A percentile compares a stretch with the other conserved stretches of the same genome.
phyloP scores from a whole-genome alignment of 2,797 vertebrate species.

The Novumbra hubbsi region DNA sequence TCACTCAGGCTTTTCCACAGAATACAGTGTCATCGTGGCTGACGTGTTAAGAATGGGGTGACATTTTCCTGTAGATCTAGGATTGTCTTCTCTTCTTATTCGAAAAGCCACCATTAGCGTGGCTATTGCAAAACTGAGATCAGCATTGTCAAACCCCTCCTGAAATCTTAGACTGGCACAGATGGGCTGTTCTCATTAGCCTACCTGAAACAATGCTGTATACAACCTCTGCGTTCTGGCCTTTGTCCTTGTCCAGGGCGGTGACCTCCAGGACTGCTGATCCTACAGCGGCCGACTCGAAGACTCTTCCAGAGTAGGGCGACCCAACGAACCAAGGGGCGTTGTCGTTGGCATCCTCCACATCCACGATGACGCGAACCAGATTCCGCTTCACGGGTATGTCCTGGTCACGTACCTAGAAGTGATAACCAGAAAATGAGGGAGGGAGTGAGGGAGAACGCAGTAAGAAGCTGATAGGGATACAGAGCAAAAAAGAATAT shows the following conservation, averaged over 20 bases:
- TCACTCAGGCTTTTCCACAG: constrained; percentile 44
- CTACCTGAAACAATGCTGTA: constrained; percentile 97
- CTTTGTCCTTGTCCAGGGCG: constrained; percentile 95
- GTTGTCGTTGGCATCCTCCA: constrained; percentile 94
- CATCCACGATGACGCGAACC: constrained; percentile 85
- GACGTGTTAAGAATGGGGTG: constrained; percentile 21
- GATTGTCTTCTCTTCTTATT: not conserved
- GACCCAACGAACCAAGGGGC: constrained; percentile 91
- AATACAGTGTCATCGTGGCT: constrained; percentile 8
- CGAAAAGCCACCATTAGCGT: not conserved
- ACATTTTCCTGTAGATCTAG: not conserved
- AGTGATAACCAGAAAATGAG: not conserved
- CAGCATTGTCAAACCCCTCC: not conserved
- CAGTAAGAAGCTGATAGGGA: not conserved
- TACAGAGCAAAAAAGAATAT: not conserved
- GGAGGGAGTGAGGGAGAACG: constrained; percentile 4
- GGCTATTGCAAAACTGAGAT: not conserved
- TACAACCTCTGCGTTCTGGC: constrained; percentile 87
- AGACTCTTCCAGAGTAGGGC: constrained; percentile 84
- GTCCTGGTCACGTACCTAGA: constrained; percentile 96
- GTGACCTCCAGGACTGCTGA: constrained; percentile 90
- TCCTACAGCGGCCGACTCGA: constrained; percentile 89
- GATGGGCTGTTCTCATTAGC: not conserved
- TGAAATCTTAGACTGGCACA: not conserved
- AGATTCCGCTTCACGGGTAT: constrained; percentile 96